Conservation (phyloP, 2,888 invertebrate species). For the Drosophila quinaria region DNA sequence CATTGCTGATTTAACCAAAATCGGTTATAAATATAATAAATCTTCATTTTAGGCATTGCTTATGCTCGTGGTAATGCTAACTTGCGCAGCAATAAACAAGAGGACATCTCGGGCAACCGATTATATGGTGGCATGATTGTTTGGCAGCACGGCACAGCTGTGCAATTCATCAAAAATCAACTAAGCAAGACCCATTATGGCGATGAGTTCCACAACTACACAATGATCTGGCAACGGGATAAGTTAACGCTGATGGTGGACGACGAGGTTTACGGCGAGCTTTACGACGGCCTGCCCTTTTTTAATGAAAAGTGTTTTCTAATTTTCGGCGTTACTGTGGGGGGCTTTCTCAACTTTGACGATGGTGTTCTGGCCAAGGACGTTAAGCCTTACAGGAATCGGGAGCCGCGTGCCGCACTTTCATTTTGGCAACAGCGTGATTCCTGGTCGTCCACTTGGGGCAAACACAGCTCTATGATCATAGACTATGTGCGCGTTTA, state of each 20-base stretch:
- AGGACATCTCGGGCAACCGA: conserved; percentile 77
- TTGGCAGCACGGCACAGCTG: conserved; percentile 78
- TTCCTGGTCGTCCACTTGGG: conserved; percentile 91
- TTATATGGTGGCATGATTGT: conserved; percentile 82
- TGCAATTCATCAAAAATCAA: conserved; percentile 70
- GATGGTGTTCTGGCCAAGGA: conserved; percentile 51
- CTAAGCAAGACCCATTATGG: conserved; percentile 86
- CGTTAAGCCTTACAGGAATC: conserved; percentile 91
- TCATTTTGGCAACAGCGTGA: conserved; percentile 89
- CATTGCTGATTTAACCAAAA: neutral
- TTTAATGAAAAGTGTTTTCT: conserved; percentile 89
- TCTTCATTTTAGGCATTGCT: conserved; percentile 86
- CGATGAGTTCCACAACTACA: conserved; percentile 89
- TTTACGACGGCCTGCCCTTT: conserved; percentile 80
- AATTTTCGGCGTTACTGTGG: conserved; percentile 92
- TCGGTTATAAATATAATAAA: neutral
- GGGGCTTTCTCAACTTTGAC: conserved; percentile 91
- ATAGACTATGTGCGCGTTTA: conserved; percentile 84
- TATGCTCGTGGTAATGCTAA: conserved; percentile 89
- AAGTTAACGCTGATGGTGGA: conserved; percentile 86
- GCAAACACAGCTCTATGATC: conserved; percentile 84
- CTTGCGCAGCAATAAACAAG: conserved; percentile 63
- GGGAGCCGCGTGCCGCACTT: conserved; percentile 88
- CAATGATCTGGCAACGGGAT: conserved; percentile 88
- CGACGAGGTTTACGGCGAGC: conserved; percentile 87